Evolutionary conservation across 1,140 invertebrate species (phyloP), one percentile per base, ranked within the genome.

Genomic region (Bombus fervidus): DNA sequence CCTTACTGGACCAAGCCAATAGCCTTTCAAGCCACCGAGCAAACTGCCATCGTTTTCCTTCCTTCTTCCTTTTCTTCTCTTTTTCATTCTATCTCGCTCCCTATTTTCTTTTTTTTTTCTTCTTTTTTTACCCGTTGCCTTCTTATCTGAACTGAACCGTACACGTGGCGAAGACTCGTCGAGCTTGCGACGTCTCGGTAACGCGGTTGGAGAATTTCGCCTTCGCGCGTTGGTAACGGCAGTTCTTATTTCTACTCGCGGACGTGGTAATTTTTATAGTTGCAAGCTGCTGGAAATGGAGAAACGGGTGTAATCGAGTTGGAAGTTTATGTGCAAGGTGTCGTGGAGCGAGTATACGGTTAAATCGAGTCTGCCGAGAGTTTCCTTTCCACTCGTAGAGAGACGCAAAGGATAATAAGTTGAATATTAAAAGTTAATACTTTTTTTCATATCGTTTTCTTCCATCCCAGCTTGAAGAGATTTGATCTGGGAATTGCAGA

Each of bases 21-120:
- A 37, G 59, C 59, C 80, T 87, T 83, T 88, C 79, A 75, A 83
- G 59, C 31, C 41, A 80, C 59, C 39, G 39, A 43, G 39, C 47
- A 77, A 77, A 64, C 76, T 64, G 76, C 59, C 37, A 25, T 47
- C 76, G 76, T 43, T 34, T 18, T 43, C 39, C 18, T 34, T 25
- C 2, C 22, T 25, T 3, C 31, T 1, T 2, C 2, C 4, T 25
- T 12, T 12, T 13, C 22, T 13, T 12, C 5, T 12, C 43, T 22
- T 25, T 13, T 12, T 59, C 47, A 22, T 53, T 53, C 18, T 2
- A 53, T 53, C 47, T 22, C 1, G 18, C 18, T 53, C 47, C 1
- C 6, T 53, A 6, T 22, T 2, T n/a, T n/a, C n/a, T 12, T 25
- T 39, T 25, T 9, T 47, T 25, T 3, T 15, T 8, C 6, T 22